Conservation (phyloP, 2,797 vertebrate genomes). For the Acipenser transmontanus region DNA sequence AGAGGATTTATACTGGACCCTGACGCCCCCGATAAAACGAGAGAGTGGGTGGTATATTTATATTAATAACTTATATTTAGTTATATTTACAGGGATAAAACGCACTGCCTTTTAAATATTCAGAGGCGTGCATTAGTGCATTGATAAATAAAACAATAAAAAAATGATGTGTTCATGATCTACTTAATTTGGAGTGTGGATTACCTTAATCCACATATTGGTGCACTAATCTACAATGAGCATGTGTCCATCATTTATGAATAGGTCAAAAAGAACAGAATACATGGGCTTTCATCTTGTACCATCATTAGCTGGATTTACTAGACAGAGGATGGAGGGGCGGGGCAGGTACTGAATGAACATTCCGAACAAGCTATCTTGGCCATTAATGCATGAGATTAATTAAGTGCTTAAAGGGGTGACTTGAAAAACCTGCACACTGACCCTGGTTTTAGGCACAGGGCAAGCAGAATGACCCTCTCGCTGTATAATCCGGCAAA, state of each 20-base stretch:
- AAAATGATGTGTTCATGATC: too few species aligned
- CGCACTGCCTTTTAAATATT: too few species aligned
- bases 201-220: conserved; percentile 36
- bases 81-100: too few species aligned
- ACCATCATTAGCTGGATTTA: conserved; percentile 42
- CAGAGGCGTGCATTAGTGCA: too few species aligned
- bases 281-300: conserved; percentile 57
- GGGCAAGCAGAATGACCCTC: conserved; percentile 48
- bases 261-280: conserved; percentile 50
- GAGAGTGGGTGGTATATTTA: too few species aligned
- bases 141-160: too few species aligned
- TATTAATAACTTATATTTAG: too few species aligned
- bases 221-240: conserved; percentile 37
- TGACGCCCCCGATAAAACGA: too few species aligned
- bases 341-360: conserved; percentile 12
- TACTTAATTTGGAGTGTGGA: conserved; percentile 31
- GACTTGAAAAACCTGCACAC: conserved; percentile 71
- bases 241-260: conserved; percentile 39
- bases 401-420: conserved; percentile 80
- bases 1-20: too few species aligned
- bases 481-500: conserved; percentile 48
- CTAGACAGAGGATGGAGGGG: conserved; percentile 14
- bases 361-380: conserved; percentile 59
- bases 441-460: conserved; percentile 59
- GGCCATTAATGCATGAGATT: conserved; percentile 79